A percentile compares a stretch with the other conserved stretches of the same genome.
These are phyloP conservation scores for Ctena decussata DNA, from an alignment of 2,888 invertebrate genomes.

Conservation along the genomic window DNA sequence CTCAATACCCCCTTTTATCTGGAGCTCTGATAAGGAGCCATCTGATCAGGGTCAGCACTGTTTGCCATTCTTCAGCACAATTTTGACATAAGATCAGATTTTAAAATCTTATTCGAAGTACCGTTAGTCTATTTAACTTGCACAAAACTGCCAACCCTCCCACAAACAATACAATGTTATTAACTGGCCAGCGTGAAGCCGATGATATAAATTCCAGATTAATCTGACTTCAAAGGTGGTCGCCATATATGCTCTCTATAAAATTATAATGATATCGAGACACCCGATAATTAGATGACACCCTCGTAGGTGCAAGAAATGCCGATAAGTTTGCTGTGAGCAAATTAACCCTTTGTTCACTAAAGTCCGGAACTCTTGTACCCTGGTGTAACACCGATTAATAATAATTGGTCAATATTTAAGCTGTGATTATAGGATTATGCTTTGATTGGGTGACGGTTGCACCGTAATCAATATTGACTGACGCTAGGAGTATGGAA, in stretches of 20 bases:
- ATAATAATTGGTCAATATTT: slow-evolving; percentile 12
- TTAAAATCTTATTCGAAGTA: no score
- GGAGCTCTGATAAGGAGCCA: no score
- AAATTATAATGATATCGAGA: slow-evolving; percentile 9
- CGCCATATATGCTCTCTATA: background rate
- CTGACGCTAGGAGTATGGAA: no score
- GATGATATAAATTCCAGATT: background rate
- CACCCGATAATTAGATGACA: background rate
- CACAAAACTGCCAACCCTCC: no score
- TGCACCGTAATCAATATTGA: background rate
- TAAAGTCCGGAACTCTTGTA: slow-evolving; percentile 3
- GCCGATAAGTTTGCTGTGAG: background rate
- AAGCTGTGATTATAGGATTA: background rate
- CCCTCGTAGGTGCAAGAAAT: background rate
- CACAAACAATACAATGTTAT: no score
- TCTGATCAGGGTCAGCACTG: no score
- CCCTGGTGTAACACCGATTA: slow-evolving; percentile 9
- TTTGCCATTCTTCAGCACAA: no score
- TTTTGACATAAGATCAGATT: no score
- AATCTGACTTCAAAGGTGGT: background rate
- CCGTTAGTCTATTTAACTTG: no score
- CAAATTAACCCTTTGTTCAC: slow-evolving; percentile 12
- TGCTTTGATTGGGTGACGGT: background rate
- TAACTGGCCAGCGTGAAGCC: background rate
- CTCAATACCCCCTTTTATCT: no score